Conservation (phyloP, 2,888 invertebrate species). For the Balanococcus diminutus region DNA sequence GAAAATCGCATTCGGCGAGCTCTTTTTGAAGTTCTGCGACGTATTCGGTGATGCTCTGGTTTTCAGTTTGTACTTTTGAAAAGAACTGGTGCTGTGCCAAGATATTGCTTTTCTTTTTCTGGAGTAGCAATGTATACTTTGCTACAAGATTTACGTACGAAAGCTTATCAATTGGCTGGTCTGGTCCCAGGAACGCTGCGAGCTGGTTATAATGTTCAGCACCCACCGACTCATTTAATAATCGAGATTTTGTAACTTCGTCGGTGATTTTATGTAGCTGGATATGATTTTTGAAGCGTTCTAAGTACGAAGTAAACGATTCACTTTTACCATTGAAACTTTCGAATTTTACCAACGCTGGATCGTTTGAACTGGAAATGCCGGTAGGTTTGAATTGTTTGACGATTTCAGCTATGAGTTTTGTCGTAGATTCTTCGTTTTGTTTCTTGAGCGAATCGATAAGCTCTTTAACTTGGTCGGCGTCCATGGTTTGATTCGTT, state of each 20-base stretch:
- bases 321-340: not conserved
- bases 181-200: constrained; percentile 8
- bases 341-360: too few relatives aligned
- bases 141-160: constrained; percentile 36
- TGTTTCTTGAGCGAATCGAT: too few relatives aligned
- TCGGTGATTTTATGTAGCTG: constrained; percentile 48
- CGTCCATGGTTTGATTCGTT: too few relatives aligned
- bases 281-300: constrained; percentile 55
- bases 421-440: too few relatives aligned
- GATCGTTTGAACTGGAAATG: too few relatives aligned
- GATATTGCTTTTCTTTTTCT: constrained; percentile 16
- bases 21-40: constrained; percentile 5
- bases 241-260: constrained; percentile 49
- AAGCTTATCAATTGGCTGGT: not conserved
- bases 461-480: too few relatives aligned
- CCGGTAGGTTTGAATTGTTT: too few relatives aligned
- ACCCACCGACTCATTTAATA: constrained; percentile 55
- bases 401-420: too few relatives aligned
- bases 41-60: not conserved
- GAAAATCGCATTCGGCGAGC: not conserved
- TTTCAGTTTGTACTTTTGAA: not conserved
- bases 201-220: constrained; percentile 54
- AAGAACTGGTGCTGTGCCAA: not conserved
- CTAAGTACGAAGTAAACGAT: constrained; percentile 54
- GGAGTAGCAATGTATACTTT: constrained; percentile 50